A percentile compares a stretch with the other conserved stretches of the same genome.
phyloP scores from a whole-genome alignment of 2,113 vertebrate genomes.

The Elephantulus edwardii region DNA sequence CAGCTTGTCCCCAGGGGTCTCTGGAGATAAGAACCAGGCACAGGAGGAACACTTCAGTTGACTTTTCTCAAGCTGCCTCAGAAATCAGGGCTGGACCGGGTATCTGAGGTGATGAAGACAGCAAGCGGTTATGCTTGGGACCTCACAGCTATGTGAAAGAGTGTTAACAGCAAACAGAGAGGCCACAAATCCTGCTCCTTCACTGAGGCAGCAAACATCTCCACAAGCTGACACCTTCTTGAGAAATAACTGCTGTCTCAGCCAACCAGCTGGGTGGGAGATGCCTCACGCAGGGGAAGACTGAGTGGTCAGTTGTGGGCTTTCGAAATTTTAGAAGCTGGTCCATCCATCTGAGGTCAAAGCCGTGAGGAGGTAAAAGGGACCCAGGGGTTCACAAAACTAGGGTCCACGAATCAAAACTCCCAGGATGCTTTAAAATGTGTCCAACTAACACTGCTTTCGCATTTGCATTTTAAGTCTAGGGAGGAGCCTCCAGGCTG shows the following conservation, averaged over 20 bases:
- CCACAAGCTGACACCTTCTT: slow-evolving; percentile 66
- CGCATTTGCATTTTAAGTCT: neutral
- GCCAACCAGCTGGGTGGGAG: neutral
- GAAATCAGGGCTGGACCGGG: neutral
- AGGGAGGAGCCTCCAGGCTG: neutral
- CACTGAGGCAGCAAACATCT: slow-evolving; percentile 58
- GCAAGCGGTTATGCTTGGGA: neutral
- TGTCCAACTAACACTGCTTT: neutral
- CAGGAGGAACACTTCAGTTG: neutral
- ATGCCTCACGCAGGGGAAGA: fast-evolving
- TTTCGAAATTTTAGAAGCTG: neutral
- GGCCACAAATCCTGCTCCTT: slow-evolving; percentile 14
- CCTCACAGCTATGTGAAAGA: fast-evolving
- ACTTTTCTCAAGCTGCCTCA: neutral
- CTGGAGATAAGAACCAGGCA: neutral
- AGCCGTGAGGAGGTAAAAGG: neutral
- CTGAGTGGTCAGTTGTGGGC: neutral
- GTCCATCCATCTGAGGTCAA: neutral
- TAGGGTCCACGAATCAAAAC: neutral
- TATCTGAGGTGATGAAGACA: neutral
- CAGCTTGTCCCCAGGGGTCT: neutral
- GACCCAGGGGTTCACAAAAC: neutral
- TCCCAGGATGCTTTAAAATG: neutral
- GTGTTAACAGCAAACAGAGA: slow-evolving; percentile 52
- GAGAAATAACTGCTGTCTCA: slow-evolving; percentile 50